Evolutionary conservation across 2,888 invertebrate genomes (phyloP), one percentile per base, ranked within the genome.

Genomic region (Eurois occulta): DNA sequence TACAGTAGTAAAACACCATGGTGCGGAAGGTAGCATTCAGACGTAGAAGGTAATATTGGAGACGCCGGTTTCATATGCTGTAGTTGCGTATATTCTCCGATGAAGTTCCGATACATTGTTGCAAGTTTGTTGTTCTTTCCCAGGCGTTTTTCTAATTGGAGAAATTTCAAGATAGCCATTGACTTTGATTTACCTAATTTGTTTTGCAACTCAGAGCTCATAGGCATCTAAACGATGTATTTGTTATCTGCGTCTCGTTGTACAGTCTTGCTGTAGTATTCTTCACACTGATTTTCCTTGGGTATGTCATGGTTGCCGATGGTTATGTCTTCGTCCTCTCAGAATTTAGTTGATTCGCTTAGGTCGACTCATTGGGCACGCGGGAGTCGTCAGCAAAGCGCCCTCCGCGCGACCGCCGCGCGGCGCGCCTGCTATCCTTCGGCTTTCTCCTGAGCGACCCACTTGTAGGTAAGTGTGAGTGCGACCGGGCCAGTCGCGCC

Each of bases 371-470:
- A n/a, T n/a, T n/a, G n/a, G n/a, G n/a, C n/a, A n/a, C 41, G 43
- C 43, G 41, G 68, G 35, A 60, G 65, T 10, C 24, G 24, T 10
- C 43, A 62, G 28, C 28, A 18, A 18, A 18, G 18, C 18, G 32
- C 41, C 35, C 28, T 35, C 35, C 28, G 28, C 32, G 41, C 32
- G 13, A 32, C 41, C 41, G 8, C 41, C 35, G n/a, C n/a, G 38
- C 48, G 24, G 16, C 28, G 28, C 32, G 41, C 41, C 32, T 6
- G 68, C 55, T 67, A 72, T 82, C 84, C 86, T 80, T 55, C 71
- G 80, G 75, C 87, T 87, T 86, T 83, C 80, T 83, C 65, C 52
- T 38, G 67, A 65, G 72, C 64, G 79, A 64, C 64, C 82, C 72
- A 86, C 87, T 78, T 72, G 66, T 62, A 28, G 67, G 13, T 46